Conservation (phyloP, 2,113 vertebrate species). For the Anseranas semipalmata region DNA sequence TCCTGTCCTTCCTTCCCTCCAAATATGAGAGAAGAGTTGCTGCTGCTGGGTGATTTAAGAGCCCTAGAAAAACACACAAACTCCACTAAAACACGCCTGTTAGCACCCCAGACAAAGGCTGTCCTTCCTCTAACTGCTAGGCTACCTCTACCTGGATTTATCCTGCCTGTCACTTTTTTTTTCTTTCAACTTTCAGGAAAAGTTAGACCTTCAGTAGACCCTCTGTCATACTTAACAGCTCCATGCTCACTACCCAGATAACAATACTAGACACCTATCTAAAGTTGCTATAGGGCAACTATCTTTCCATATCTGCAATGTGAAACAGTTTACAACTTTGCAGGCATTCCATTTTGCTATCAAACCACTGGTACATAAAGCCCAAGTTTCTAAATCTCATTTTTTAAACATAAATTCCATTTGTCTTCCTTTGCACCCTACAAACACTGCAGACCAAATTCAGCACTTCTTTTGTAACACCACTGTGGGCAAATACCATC, state of each 20-base stretch:
- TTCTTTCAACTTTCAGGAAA: not conserved
- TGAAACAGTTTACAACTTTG: not conserved
- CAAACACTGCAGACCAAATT: not conserved
- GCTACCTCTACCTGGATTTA: not conserved
- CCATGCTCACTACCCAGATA: not conserved
- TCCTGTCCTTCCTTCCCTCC: not conserved
- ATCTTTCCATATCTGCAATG: too few relatives aligned
- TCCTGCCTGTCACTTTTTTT: too few relatives aligned
- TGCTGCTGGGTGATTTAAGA: not conserved
- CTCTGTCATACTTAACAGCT: not conserved
- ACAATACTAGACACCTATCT: not conserved
- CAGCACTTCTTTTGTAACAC: not conserved
- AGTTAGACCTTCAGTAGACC: not conserved
- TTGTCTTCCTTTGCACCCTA: not conserved
- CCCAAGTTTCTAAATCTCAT: not conserved
- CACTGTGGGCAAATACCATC: not conserved
- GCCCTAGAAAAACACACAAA: not conserved
- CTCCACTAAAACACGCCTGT: fast-evolving
- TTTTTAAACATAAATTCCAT: not conserved
- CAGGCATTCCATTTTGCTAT: fast-evolving
- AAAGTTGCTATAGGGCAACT: not conserved
- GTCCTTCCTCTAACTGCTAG: not conserved
- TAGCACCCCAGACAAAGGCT: not conserved
- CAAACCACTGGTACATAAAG: not conserved
- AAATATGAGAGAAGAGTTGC: not conserved